Base-by-base conservation (phyloP, 2,113 vertebrate genomes). In the Solenodon paradoxus region DNA sequence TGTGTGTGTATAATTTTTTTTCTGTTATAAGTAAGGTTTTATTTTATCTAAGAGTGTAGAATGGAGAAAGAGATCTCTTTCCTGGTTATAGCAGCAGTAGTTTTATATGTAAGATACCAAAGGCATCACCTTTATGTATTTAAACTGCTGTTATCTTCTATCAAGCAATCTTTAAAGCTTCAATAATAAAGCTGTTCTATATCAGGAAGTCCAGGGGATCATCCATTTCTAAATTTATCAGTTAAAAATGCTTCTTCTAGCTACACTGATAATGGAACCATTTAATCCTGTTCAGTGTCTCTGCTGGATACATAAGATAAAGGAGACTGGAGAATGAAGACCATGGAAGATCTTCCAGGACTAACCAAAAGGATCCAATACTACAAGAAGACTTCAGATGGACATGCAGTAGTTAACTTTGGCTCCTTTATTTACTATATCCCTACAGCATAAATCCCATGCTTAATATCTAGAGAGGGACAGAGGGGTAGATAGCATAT, bases 401-500 rank as follows among this genome's bases (percentile, higher is more conserved):
- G n/a, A 75, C 8, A 68, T 75, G 19, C 2, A 30, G 42, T 30
- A 3, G 24, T 49, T n/a, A 17, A 64, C 11, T 71, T 68, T 53
- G 15, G 3, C 51, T 83, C 86, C 35, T 15, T 57, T 45, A 9
- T 42, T 15, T 81, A 40, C 9, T 68, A 1, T 20, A 72, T 2
- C 28, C 28, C 3, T 5, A 17, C 4, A 82, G 12, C 9, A 15
- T 4, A 71, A 22, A 0, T 30, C 49, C 9, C 28, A 40, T 17
- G 7, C 5, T 78, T 10, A 35, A 28, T 30, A 30, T 24, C 19
- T 38, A 22, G 5, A 1, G 1, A 57, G 32, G 5, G 3, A 86
- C 13, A 0, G 2, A 26, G 2, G 9, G 6, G 45, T 7, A 49
- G 15, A 0, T 6, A 28, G 35, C 35, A 6, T 32, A 55, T 0